These are phyloP conservation scores for Helarctos malayanus DNA, from an alignment of 2,797 vertebrate genomes.

Conservation along the genomic window DNA sequence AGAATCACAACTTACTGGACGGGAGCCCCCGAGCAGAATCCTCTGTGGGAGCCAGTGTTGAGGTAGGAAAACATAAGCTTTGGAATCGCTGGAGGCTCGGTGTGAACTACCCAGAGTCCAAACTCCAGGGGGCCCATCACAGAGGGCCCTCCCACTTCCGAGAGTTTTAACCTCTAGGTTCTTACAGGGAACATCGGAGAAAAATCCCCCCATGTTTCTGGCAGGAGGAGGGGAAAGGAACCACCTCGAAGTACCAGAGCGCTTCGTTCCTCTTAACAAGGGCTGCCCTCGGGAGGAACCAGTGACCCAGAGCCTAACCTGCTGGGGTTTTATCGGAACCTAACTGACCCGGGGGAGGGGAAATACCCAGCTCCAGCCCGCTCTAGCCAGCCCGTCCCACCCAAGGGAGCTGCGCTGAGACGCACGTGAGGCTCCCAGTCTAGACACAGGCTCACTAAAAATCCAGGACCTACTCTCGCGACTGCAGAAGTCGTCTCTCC, in stretches of 20 bases:
- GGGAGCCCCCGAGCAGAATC: not conserved
- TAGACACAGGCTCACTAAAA: not conserved
- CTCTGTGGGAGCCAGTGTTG: not conserved
- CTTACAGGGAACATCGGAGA: not conserved
- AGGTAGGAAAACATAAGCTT: not conserved
- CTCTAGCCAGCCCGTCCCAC: not conserved
- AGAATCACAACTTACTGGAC: not conserved
- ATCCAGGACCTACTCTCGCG: not conserved
- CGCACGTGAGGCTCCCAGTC: not conserved
- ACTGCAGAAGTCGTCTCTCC: not conserved
- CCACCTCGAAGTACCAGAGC: not conserved
- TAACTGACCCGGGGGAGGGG: not conserved
- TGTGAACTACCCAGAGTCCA: not conserved
- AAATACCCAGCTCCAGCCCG: not conserved
- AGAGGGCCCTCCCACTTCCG: not conserved
- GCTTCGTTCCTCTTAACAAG: not conserved
- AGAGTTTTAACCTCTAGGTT: not conserved
- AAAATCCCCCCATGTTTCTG: not conserved
- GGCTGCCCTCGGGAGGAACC: not conserved
- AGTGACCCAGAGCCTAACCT: not conserved
- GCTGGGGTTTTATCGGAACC: not conserved
- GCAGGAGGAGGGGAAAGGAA: not conserved
- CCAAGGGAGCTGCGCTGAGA: fast-evolving
- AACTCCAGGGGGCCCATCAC: not conserved
- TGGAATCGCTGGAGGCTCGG: not conserved